Base-by-base conservation (phyloP, 2,113 vertebrate species). In the Acanthochromis polyacanthus region DNA sequence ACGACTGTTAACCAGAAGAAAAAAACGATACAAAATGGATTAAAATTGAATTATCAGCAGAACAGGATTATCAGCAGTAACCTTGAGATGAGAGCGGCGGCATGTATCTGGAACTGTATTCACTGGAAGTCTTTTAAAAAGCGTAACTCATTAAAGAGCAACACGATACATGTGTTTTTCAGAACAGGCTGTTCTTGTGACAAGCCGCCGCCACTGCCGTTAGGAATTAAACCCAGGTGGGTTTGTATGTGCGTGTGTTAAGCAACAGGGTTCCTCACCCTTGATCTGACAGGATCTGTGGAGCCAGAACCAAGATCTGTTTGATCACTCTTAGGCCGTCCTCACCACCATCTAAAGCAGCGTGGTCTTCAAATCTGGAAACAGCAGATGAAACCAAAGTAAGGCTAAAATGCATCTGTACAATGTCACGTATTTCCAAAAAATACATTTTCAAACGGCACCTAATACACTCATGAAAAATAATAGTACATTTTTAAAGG, bases 271-370 rank as follows among this genome's bases (percentile, higher is more conserved):
- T 66, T 78, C 10, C 56, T 90, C 94, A 99, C 98, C 98, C 97
- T 28, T 81, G 82, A 65, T 94, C 84, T 56, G 91, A 96, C 58
- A 99, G 88, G 71, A 99, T 85, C 59, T 25, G 89, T 19, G 96
- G 92, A 61, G 96, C 96, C 79, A 97, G 78, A 65, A 83, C 36
- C 85, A 99, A 87, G 90, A 99, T 95, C 25, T 89, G 88, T 81
- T 78, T 92, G 75, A 99, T 97, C 53, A 99, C 80, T 43, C 85
- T 91, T 89, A 99, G 93, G 45, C 98, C 97, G 48, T 98, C 95
- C 28, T 87, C 46, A 28, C 98, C 98, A 52, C 98, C 98, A 7
- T 99, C 96, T 81, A 99, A 88, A 10, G 97, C 97, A 28, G 59
- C 83, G 1, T 83, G 94, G 68, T 99, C 96, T 84, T 99, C 98